These are phyloP conservation scores for Beris morrisii DNA, from an alignment of 2,888 invertebrate species.

Conservation along the genomic window DNA sequence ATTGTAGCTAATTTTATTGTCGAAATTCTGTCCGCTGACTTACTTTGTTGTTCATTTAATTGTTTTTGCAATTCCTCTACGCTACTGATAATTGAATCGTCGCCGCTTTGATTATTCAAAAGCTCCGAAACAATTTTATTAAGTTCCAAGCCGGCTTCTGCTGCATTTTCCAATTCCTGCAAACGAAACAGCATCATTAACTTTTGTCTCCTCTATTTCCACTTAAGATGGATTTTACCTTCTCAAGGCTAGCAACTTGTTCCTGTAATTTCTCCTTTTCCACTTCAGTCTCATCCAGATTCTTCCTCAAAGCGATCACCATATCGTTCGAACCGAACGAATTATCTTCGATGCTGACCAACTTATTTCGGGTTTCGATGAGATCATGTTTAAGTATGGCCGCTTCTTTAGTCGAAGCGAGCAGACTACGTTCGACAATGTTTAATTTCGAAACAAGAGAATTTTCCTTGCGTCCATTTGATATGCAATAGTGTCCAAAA, in stretches of 20 bases:
- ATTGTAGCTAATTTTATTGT: background rate
- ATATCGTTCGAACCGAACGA: constrained; percentile 74
- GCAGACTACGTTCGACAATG: constrained; percentile 63
- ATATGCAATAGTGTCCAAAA: constrained; percentile 76
- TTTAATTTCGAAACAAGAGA: constrained; percentile 70
- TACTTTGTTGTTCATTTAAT: constrained; percentile 65
- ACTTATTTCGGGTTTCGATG: constrained; percentile 61
- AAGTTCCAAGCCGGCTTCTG: constrained; percentile 76
- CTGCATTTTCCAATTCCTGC: constrained; percentile 74
- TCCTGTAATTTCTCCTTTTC: constrained; percentile 63
- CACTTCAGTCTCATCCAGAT: constrained; percentile 61
- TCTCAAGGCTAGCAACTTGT: constrained; percentile 68
- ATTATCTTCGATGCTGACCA: constrained; percentile 69
- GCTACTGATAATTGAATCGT: constrained; percentile 64
- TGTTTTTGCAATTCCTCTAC: constrained; percentile 68
- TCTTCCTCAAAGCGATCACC: constrained; percentile 67
- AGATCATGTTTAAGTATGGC: constrained; percentile 67
- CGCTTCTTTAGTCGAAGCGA: constrained; percentile 66
- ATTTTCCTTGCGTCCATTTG: constrained; percentile 72
- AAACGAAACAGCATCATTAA: constrained; percentile 10
- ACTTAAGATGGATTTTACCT: constrained; percentile 54
- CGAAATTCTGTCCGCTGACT: constrained; percentile 20
- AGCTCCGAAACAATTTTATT: constrained; percentile 69
- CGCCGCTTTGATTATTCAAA: constrained; percentile 68
- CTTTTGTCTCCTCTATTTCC: background rate